phyloP scores from a whole-genome alignment of 2,888 invertebrate genomes.

The Automeris io region DNA sequence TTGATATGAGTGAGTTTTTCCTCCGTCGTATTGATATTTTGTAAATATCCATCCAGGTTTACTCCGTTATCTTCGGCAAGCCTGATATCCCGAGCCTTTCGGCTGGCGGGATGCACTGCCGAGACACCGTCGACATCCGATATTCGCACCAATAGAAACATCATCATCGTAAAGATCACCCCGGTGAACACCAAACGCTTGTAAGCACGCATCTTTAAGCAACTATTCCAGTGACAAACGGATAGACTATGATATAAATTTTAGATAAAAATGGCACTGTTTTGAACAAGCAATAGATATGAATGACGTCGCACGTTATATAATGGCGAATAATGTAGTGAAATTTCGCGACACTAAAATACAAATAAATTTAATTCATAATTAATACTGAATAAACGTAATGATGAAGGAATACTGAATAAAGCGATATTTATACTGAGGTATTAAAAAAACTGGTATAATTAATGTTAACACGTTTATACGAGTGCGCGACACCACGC shows the following conservation, averaged over 20 bases:
- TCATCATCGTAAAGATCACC: constrained; percentile 24
- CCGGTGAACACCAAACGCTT: constrained; percentile 30
- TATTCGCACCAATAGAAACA: constrained; percentile 30
- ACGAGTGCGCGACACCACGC: constrained; percentile 11
- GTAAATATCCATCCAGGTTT: constrained; percentile 1
- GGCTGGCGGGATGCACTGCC: constrained; percentile 17
- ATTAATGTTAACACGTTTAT: neutral
- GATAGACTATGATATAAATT: neutral
- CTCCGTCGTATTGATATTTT: constrained; percentile 9
- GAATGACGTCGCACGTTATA: too few relatives aligned
- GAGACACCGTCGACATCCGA: constrained; percentile 21
- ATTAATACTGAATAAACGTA: neutral
- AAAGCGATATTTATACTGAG: too few relatives aligned
- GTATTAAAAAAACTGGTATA: neutral
- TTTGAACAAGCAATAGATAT: neutral
- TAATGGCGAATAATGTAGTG: neutral
- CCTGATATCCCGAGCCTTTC: constrained; percentile 16
- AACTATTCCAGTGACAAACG: constrained; percentile 7
- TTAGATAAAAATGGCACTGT: neutral
- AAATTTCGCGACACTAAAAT: too few relatives aligned
- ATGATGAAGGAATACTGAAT: neutral
- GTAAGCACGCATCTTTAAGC: constrained; percentile 34
- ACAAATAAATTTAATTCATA: neutral
- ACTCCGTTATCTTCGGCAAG: constrained; percentile 6
- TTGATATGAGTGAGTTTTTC: constrained; percentile 17